phyloP scores from a whole-genome alignment of 64 coral and sea anemone genomes.

The Porites lutea region DNA sequence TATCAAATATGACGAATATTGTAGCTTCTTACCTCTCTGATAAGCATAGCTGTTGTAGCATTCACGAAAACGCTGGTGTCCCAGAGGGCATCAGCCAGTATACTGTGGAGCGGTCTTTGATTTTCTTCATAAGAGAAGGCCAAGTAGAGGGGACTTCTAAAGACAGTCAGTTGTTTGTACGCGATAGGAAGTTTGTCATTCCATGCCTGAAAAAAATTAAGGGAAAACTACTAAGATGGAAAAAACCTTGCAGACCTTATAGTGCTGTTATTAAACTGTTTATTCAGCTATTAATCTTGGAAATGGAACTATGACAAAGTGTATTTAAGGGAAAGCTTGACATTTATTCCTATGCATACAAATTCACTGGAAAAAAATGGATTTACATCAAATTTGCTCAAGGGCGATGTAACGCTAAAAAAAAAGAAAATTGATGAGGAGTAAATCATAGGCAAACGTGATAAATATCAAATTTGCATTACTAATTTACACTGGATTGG shows the following conservation, averaged over 20 bases:
- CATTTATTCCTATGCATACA: too few relatives aligned
- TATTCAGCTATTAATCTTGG: too few relatives aligned
- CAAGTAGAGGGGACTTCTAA: constrained; percentile 16
- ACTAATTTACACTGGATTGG: too few relatives aligned
- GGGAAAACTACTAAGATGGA: not conserved
- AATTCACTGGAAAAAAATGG: too few relatives aligned
- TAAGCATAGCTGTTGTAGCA: not conserved
- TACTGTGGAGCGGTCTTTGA: not conserved
- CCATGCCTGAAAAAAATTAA: not conserved
- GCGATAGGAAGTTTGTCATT: constrained; percentile 5
- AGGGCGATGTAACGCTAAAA: too few relatives aligned
- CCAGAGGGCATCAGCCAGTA: not conserved
- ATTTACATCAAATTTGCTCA: too few relatives aligned
- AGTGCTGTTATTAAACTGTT: not conserved
- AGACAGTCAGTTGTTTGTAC: not conserved
- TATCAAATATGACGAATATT: too few relatives aligned
- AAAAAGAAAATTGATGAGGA: too few relatives aligned
- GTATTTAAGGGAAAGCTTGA: too few relatives aligned
- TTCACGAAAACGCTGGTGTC: constrained; percentile 11
- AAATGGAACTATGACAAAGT: too few relatives aligned
- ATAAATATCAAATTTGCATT: too few relatives aligned
- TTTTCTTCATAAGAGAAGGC: constrained; percentile 19
- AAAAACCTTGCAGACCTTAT: not conserved
- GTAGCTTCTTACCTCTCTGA: not conserved
- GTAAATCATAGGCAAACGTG: too few relatives aligned